phyloP scores from a whole-genome alignment of 2,797 vertebrate genomes.

The Poecilia velifera region DNA sequence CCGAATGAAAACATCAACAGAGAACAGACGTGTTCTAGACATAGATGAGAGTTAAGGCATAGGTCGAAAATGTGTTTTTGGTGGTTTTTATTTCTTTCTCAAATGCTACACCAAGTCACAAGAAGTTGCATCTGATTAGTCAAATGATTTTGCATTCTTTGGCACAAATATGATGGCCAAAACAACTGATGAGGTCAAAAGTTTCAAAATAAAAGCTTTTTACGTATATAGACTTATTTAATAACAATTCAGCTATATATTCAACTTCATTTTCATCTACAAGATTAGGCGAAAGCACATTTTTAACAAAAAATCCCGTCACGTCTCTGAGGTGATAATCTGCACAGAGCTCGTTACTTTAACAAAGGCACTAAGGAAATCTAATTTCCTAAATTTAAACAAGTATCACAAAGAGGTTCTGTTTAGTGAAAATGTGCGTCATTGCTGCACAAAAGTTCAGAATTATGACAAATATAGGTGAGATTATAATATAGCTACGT shows the following conservation, averaged over 20 bases:
- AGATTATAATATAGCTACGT: neutral
- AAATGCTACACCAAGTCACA: slow-evolving; percentile 28
- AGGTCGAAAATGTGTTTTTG: slow-evolving; percentile 40
- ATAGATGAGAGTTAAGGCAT: slow-evolving; percentile 55
- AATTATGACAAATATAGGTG: neutral
- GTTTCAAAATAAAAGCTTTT: slow-evolving; percentile 13
- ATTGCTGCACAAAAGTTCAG: neutral
- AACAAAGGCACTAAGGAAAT: slow-evolving; percentile 61
- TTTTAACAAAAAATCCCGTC: slow-evolving; percentile 1
- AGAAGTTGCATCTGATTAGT: slow-evolving; percentile 23
- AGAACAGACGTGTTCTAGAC: slow-evolving; percentile 32
- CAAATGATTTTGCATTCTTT: slow-evolving; percentile 2
- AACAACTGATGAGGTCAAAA: slow-evolving; percentile 6
- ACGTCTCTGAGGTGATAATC: neutral
- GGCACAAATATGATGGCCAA: slow-evolving; percentile 39
- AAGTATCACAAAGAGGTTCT: slow-evolving; percentile 8
- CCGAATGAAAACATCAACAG: slow-evolving; percentile 30
- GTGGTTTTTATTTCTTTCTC: slow-evolving; percentile 41
- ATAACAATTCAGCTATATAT: slow-evolving; percentile 5
- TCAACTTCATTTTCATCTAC: slow-evolving; percentile 20
- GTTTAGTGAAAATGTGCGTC: neutral
- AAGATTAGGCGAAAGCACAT: slow-evolving; percentile 22
- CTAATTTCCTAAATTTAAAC: slow-evolving; percentile 9
- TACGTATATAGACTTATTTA: slow-evolving; percentile 12
- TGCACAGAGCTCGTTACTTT: slow-evolving; percentile 21